Conservation (phyloP, 2,113 vertebrate species). For the Emydura subglobosa region DNA sequence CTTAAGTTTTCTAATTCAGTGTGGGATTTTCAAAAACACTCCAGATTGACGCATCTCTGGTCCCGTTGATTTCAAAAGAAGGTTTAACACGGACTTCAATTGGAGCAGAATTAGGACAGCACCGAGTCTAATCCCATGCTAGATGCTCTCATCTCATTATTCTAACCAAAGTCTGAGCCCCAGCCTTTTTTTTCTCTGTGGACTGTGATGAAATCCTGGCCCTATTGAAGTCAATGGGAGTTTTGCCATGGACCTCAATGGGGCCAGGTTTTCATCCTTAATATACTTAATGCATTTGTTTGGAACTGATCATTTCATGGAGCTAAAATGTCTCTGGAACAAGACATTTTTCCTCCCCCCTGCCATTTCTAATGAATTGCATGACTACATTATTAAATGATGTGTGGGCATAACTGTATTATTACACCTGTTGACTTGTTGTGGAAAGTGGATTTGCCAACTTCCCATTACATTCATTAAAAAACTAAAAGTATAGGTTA, state of each 20-base stretch:
- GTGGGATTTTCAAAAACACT: neutral
- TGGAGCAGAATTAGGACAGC: neutral
- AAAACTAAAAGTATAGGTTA: neutral
- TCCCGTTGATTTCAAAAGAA: neutral
- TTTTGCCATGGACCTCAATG: neutral
- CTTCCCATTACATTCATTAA: neutral
- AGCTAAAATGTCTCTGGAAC: neutral
- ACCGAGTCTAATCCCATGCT: rapidly evolving
- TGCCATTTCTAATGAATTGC: neutral
- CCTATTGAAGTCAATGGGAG: neutral
- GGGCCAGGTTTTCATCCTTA: neutral
- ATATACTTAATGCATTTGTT: neutral
- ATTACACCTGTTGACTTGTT: neutral
- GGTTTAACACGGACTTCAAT: neutral
- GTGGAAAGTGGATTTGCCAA: neutral
- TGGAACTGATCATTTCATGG: neutral
- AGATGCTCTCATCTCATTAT: neutral
- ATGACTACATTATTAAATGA: neutral
- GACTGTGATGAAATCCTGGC: rapidly evolving
- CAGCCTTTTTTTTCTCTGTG: neutral
- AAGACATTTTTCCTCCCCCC: neutral
- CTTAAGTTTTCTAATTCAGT: neutral
- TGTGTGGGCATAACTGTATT: neutral
- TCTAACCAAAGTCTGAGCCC: neutral
- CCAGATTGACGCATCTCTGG: neutral